phyloP scores from a whole-genome alignment of 2,888 invertebrate genomes.

The Leptothorax acervorum region DNA sequence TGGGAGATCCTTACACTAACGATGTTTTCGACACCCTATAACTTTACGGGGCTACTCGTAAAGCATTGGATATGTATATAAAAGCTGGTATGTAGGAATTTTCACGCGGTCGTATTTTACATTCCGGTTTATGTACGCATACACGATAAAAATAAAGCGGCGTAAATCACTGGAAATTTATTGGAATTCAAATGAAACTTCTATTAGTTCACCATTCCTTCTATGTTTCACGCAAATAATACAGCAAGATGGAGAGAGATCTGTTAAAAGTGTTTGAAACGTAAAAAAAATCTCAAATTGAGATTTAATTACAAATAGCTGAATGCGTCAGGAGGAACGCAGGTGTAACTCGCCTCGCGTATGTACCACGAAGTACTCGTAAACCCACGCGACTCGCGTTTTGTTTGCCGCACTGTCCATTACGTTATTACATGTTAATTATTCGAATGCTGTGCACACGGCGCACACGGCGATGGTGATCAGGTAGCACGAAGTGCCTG shows the following conservation, averaged over 20 bases:
- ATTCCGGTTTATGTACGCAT: constrained; percentile 19
- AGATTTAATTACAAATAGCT: constrained; percentile 1
- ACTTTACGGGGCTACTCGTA: constrained; percentile 30
- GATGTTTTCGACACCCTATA: constrained; percentile 19
- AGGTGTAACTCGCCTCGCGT: background rate
- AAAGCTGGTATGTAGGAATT: constrained; percentile 1
- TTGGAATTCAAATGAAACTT: constrained; percentile 13
- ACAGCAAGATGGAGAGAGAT: background rate
- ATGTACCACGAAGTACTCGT: background rate
- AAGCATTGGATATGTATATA: constrained; percentile 16
- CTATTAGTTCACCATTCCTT: background rate
- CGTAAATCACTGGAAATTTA: constrained; percentile 30
- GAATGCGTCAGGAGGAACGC: background rate
- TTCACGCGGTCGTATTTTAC: constrained; percentile 18
- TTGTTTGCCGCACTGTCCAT: constrained; percentile 5
- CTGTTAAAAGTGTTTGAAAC: background rate
- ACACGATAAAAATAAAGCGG: constrained; percentile 9
- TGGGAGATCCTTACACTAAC: background rate
- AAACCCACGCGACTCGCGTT: constrained; percentile 15
- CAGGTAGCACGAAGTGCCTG: constrained; percentile 20
- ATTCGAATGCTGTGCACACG: constrained; percentile 6
- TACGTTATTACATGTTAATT: constrained; percentile 56
- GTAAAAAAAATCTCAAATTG: background rate
- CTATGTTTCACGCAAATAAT: background rate
- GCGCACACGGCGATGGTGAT: background rate